Percentiles rank a stretch among this genome's conserved stretches.
phyloP scores from a whole-genome alignment of 2,888 invertebrate species.

The Chrysolina haemoptera region DNA sequence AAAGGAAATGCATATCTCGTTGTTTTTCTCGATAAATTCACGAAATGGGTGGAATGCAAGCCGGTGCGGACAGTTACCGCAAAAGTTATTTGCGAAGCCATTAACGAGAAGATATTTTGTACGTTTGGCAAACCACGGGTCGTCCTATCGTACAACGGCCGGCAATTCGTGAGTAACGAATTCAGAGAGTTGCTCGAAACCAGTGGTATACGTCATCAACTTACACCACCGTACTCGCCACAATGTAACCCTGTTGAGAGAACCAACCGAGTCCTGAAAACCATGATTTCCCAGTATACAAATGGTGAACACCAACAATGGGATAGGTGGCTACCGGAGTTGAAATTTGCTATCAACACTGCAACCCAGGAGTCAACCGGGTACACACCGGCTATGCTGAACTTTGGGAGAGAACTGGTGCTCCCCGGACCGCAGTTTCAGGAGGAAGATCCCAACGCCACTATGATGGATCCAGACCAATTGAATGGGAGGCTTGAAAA shows the following conservation, averaged over 20 bases:
- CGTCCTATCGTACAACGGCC: no score
- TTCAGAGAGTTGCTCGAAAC: not conserved
- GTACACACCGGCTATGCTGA: not conserved
- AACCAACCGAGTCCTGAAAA: not conserved
- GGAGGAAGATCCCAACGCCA: no score
- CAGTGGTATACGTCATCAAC: not conserved
- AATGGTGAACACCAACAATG: not conserved
- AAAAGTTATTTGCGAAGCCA: no score
- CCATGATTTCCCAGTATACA: not conserved
- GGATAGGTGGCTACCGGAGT: not conserved
- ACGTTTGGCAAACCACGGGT: no score
- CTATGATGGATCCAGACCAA: no score
- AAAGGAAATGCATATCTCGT: no score
- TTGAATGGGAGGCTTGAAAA: no score
- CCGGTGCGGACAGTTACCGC: no score
- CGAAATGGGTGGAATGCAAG: no score
- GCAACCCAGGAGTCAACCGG: not conserved
- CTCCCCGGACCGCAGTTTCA: no score
- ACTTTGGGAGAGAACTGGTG: not conserved
- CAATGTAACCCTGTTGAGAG: not conserved
- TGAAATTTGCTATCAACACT: conserved; percentile 1
- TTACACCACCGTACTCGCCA: not conserved
- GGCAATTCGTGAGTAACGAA: not conserved
- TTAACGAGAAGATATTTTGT: no score
- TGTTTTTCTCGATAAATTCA: no score